Conservation (phyloP, 2,113 vertebrate species). For the Varanus komodoensis region DNA sequence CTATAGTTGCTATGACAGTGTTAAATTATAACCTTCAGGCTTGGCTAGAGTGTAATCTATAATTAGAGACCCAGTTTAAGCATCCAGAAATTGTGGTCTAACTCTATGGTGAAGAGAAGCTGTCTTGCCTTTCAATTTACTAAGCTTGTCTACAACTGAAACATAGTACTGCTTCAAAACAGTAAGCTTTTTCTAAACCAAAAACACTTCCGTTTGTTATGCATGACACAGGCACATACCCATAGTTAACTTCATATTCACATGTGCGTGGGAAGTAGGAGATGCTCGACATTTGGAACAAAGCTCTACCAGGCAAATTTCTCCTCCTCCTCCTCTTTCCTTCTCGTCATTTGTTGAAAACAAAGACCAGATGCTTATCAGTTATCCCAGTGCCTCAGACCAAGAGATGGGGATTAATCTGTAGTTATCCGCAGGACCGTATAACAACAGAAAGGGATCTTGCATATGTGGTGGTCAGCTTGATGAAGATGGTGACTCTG, state of each 20-base stretch:
- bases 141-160: background rate
- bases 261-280: background rate
- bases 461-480: no score
- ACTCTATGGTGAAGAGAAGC: conserved; percentile 48
- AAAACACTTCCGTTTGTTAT: conserved; percentile 20
- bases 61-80: conserved; percentile 58
- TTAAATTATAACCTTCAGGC: conserved; percentile 49
- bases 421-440: no score
- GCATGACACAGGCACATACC: no score
- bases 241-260: background rate
- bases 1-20: conserved; percentile 44
- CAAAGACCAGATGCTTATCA: background rate
- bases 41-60: conserved; percentile 48
- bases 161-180: background rate
- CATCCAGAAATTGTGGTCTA: conserved; percentile 43
- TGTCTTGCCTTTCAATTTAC: conserved; percentile 43
- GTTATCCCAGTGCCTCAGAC: background rate
- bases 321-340: background rate
- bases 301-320: accelerated
- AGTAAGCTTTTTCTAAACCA: background rate
- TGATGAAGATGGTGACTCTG: no score
- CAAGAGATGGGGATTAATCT: no score
- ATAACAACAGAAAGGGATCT: no score
- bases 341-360: no score
- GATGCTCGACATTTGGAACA: background rate